Percentiles rank a stretch among this genome's conserved stretches.
Evolutionary conservation across 2,113 vertebrate genomes (phyloP).

Genomic region (Gallinago media): DNA sequence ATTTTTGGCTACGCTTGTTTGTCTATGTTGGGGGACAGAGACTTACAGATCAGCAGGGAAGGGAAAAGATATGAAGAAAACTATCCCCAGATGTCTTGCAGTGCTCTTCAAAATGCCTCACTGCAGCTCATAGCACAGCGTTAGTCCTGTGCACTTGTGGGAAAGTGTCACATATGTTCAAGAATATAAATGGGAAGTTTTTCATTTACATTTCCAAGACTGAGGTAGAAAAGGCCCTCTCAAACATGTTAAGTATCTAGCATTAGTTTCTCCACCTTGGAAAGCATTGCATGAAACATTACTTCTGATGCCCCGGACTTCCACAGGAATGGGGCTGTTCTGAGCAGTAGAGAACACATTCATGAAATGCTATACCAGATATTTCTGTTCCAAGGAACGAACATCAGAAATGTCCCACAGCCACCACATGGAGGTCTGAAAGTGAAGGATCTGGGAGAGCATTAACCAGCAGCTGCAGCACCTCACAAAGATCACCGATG

Average conservation of each 20-base stretch:
- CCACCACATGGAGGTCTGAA: not conserved
- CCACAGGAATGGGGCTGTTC: accelerated
- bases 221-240: not conserved
- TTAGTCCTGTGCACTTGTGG: not conserved
- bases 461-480: not conserved
- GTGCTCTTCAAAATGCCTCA: not conserved
- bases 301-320: not conserved
- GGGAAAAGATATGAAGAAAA: not conserved
- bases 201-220: not conserved
- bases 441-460: not conserved
- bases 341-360: not conserved
- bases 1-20: not conserved
- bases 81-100: not conserved
- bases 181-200: not conserved
- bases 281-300: not conserved
- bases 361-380: not conserved
- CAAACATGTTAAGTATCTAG: not conserved
- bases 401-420: not conserved
- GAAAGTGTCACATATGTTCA: not conserved
- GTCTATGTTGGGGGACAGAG: not conserved
- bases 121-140: not conserved
- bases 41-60: not conserved
- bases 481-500: not conserved
- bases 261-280: not conserved
- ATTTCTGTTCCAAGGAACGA: not conserved